Base-by-base conservation (phyloP, 2,888 invertebrate genomes). In the Cheilosia soror region DNA sequence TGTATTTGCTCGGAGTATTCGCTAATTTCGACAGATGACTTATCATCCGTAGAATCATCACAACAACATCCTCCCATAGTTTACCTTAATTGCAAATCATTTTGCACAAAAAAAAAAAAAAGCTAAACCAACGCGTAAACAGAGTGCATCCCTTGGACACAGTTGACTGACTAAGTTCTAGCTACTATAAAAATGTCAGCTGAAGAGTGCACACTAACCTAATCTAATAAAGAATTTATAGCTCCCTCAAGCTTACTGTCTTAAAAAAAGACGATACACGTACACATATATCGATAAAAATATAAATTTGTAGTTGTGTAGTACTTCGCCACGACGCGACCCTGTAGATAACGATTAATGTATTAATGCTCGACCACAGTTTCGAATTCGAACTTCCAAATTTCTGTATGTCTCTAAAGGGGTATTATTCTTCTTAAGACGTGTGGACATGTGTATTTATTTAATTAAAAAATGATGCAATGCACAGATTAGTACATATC, bases 51-150 rank as follows among this genome's bases (percentile, higher is more conserved):
- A 15, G 85, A 66, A 60, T 71, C 55, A 13, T 68, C 49, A 15
- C 76, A 33, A 42, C 80, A 85, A 72, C 75, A 85, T 0, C 81
- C 72, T 9, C 76, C 55, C 85, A 85, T 85, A 7, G 69, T 7
- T 27, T 5, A 3, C 2, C 33, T 20, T 55, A 68, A 68, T 31
- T 37, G 27, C 13, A 42, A 25, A 7, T 51, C 72, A 83, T 81
- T 78, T 68, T 49, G 9, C 11, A 47, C 37, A 27, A 4, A n/a
- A 47, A 47, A 9, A 42, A 20, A 25, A 27, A 27, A 58, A 65
- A 37, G 31, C 55, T 29, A 20, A n/a, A 11, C 2, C 13, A 69
- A 37, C 37, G 37, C 37, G 37, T 37, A 11, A 40, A 31, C 69
- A 33, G 47, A 29, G 27, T 55, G n/a, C 49, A 71, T 9, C 9